A percentile compares a stretch with the other conserved stretches of the same genome.
Conservation (phyloP, 2,113 vertebrate species). For the Sinocyclocheilus grahami region DNA sequence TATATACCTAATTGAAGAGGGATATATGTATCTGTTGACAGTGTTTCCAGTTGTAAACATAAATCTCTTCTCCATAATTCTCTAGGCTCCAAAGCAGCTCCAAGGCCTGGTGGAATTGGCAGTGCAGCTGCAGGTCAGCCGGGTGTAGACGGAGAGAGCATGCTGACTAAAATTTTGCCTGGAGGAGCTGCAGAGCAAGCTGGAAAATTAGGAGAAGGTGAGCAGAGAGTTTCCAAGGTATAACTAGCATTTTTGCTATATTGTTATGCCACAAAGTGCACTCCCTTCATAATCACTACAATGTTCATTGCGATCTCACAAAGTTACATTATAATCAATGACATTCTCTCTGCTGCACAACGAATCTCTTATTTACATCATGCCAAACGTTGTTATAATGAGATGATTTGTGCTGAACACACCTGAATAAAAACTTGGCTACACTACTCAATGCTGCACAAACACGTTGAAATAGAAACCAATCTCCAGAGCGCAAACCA, state of each 20-base stretch:
- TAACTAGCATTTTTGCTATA: not conserved
- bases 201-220: slow-evolving; percentile 97
- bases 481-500: too few species aligned
- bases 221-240: not conserved
- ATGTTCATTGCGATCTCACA: too few species aligned
- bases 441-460: too few species aligned
- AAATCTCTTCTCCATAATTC: slow-evolving; percentile 25
- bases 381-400: too few species aligned
- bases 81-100: slow-evolving; percentile 81
- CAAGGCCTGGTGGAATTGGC: slow-evolving; percentile 76
- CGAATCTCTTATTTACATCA: too few species aligned
- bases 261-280: too few species aligned
- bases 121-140: slow-evolving; percentile 80
- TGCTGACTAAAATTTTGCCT: slow-evolving; percentile 95
- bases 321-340: too few species aligned
- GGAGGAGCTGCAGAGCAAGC: slow-evolving; percentile 94
- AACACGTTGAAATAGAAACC: too few species aligned
- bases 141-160: slow-evolving; percentile 83
- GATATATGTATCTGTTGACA: not conserved
- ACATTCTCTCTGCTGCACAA: too few species aligned
- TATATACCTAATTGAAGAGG: not conserved
- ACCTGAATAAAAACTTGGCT: too few species aligned
- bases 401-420: too few species aligned
- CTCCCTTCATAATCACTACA: too few species aligned
- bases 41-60: not conserved